Conservation (phyloP, 2,888 invertebrate genomes). For the Limnephilus lunatus region DNA sequence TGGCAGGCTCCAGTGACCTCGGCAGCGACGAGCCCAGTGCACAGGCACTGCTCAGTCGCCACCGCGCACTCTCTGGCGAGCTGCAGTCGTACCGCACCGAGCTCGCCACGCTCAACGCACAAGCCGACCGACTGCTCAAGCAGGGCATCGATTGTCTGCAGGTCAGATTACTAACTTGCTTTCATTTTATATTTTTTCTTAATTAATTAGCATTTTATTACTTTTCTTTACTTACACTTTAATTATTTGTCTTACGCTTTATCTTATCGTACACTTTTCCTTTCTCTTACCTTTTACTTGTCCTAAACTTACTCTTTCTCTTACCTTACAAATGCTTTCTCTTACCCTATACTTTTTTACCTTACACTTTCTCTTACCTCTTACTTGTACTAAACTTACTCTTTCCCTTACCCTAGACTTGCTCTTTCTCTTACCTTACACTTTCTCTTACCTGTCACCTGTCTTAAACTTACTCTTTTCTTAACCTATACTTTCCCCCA, state of each 20-base stretch:
- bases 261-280: no score
- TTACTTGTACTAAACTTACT: neutral
- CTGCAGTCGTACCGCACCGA: constrained; percentile 92
- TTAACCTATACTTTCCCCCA: no score
- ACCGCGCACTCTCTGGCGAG: constrained; percentile 92
- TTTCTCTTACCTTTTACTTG: no score
- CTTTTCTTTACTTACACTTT: neutral
- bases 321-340: no score
- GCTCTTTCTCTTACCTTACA: neutral
- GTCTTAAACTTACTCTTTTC: no score
- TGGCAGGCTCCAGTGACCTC: constrained; percentile 92
- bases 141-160: constrained; percentile 81
- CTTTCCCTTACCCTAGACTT: no score
- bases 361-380: no score
- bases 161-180: constrained; percentile 62
- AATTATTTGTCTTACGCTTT: no score
- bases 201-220: neutral
- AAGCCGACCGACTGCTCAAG: constrained; percentile 86
- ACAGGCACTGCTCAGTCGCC: constrained; percentile 90
- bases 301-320: no score
- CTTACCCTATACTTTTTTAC: no score
- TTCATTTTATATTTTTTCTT: neutral
- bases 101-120: constrained; percentile 86
- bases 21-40: constrained; percentile 96
- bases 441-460: neutral